Base-by-base conservation (phyloP, 2,797 vertebrate genomes). In the Gambelia wislizenii region DNA sequence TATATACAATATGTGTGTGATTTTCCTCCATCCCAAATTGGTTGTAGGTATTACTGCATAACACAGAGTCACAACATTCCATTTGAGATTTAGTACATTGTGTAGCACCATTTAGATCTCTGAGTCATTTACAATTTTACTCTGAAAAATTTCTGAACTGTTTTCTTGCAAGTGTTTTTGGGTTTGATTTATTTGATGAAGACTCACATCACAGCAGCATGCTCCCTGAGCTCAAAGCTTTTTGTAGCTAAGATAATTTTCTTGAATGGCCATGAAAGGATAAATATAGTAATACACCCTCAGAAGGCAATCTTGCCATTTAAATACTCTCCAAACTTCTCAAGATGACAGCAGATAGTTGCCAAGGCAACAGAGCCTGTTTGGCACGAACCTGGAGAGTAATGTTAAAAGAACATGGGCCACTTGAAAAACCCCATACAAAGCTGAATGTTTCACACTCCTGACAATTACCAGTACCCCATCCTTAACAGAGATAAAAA, bases 211-310 rank as follows among this genome's bases (percentile, higher is more conserved):
- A 79, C 4, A 74, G 79, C 3, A 82, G 81, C 42, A 85, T 82
- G 87, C n/a, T 52, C 39, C 61, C 52, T 80, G 30, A 74, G 67
- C 36, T 82, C 42, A 30, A 64, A 22, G 91, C 89, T 85, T 92
- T 90, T 83, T 25, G 4, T 27, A 89, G 64, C 70, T 89, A 39
- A 69, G 85, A 72, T 85, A n/a, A 84, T 92, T 89, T 49, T 76
- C 47, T 75, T 92, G 59, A 94, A 92, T 93, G 92, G 91, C 88
- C 78, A 56, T 36, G 92, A 91, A 91, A 89, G 85, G 61, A 91
- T 86, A 91, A 92, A 93, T 91, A 93, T 85, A 95, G 79, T 86
- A 90, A 77, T 33, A 85, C 47, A 61, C 80, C 85, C 84, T 92
- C 91, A 80, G 64, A 93, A 95, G 84, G 82, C 74, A 92, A 54